Percentiles rank a stretch among this genome's conserved stretches.
These are phyloP conservation scores for Pachypsylla venusta DNA, from an alignment of 1,140 invertebrate species.

Conservation along the genomic window DNA sequence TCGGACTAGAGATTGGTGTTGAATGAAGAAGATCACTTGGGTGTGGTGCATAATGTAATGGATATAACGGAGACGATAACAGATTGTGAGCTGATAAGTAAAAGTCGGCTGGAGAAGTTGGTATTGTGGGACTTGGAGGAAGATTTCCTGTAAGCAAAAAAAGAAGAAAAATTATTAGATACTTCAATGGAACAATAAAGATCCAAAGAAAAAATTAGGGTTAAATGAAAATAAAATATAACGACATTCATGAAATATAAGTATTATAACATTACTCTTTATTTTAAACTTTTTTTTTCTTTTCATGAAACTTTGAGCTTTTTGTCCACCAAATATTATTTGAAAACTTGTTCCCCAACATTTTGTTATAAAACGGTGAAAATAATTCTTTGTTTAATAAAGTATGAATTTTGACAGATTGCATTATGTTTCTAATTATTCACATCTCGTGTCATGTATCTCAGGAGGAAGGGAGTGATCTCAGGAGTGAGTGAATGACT, in stretches of 20 bases:
- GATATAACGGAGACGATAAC: neutral
- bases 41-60: neutral
- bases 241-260: no score
- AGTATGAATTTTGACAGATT: slow-evolving; percentile 3
- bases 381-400: no score
- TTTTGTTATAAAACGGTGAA: no score
- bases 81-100: neutral
- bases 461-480: neutral
- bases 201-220: no score
- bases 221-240: no score
- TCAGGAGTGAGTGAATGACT: neutral
- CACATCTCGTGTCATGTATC: neutral
- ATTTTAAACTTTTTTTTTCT: no score
- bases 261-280: no score
- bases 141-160: neutral
- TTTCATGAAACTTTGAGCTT: no score
- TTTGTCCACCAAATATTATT: no score
- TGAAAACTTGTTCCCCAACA: no score
- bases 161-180: no score
- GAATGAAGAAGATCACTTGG: neutral
- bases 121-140: neutral
- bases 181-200: no score
- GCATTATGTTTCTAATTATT: slow-evolving; percentile 6
- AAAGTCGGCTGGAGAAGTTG: neutral
- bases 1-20: neutral